Conservation (phyloP, 2,113 vertebrate species). For the Eretmochelys imbricata region DNA sequence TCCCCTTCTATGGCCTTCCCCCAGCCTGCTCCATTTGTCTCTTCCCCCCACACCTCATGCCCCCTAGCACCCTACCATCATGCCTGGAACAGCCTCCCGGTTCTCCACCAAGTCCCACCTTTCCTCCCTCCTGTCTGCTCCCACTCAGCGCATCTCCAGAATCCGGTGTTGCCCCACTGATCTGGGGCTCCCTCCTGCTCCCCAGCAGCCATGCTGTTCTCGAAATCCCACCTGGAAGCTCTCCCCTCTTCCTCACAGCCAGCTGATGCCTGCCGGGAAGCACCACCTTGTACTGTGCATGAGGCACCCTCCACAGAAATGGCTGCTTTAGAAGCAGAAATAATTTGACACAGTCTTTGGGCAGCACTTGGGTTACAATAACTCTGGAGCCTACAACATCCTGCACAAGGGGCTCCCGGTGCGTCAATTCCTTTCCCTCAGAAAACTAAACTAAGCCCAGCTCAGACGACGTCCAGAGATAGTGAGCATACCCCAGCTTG, state of each 20-base stretch:
- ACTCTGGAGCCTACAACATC: background rate
- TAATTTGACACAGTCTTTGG: background rate
- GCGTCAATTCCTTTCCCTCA: background rate
- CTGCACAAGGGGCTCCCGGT: background rate
- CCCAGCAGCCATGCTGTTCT: background rate
- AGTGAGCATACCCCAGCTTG: background rate
- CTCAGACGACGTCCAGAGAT: background rate
- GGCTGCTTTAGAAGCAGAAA: background rate
- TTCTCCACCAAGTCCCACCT: background rate
- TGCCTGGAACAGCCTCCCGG: background rate
- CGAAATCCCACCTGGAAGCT: background rate
- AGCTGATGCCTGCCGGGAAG: background rate
- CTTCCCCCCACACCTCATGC: fast-evolving
- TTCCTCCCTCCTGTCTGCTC: background rate
- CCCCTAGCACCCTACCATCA: background rate
- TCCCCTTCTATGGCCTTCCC: background rate
- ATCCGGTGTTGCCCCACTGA: background rate
- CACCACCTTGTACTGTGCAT: background rate
- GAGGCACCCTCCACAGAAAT: background rate
- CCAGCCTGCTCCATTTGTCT: background rate
- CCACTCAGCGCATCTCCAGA: background rate
- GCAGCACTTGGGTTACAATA: background rate
- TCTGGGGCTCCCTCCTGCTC: background rate
- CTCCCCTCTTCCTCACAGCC: background rate
- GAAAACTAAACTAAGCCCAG: background rate